Evolutionary conservation across 2,888 invertebrate species (phyloP).

Genomic region (Chrysomela aeneicollis): DNA sequence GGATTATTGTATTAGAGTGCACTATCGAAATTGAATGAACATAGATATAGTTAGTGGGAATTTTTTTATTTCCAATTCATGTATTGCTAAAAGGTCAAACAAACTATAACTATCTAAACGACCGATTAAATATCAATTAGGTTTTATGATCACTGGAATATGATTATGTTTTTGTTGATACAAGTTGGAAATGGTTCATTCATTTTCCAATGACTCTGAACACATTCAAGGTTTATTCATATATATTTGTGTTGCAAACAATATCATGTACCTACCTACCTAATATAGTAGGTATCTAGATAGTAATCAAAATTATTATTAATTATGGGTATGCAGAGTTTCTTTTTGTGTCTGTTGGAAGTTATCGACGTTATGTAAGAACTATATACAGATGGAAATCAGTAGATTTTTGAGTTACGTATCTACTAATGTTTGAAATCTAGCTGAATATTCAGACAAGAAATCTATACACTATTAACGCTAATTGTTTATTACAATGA

Average conservation of each 20-base stretch:
- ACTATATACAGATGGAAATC: no score
- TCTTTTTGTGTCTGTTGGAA: neutral
- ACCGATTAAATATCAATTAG: slow-evolving; percentile 4
- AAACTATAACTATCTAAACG: slow-evolving; percentile 1
- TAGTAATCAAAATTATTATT: neutral
- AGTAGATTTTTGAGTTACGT: no score
- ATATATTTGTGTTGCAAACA: neutral
- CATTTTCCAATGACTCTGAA: neutral
- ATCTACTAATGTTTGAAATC: no score
- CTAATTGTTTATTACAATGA: no score
- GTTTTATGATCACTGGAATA: slow-evolving; percentile 5
- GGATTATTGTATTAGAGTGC: neutral
- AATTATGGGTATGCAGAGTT: neutral
- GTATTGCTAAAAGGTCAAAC: slow-evolving; percentile 1
- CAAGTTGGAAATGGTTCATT: neutral
- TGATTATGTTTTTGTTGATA: neutral
- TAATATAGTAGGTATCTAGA: neutral
- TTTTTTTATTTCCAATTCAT: neutral
- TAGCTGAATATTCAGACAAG: no score
- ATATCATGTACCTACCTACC: neutral
- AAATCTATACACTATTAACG: no score
- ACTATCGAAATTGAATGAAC: neutral
- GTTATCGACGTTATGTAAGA: no score
- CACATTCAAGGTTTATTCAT: neutral
- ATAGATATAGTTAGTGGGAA: neutral